phyloP scores from a whole-genome alignment of 2,888 invertebrate species.

The Nematopogon swammerdamellus region DNA sequence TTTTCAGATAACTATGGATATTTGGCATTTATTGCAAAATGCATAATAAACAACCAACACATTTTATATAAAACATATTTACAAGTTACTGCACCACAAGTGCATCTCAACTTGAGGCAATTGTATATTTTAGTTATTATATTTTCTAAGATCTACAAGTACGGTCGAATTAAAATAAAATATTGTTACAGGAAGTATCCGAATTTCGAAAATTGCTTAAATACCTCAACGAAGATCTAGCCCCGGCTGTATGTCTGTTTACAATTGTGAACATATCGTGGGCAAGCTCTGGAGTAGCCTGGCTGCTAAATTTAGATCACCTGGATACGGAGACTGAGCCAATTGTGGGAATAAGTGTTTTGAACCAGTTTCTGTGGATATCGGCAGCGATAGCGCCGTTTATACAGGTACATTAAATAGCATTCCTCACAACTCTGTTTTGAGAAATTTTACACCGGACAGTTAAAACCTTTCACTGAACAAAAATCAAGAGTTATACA shows the following conservation, averaged over 20 bases:
- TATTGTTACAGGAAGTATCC: conserved; percentile 67
- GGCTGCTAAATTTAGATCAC: conserved; percentile 61
- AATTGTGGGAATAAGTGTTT: conserved; percentile 54
- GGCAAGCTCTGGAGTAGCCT: conserved; percentile 65
- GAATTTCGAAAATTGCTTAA: conserved; percentile 75
- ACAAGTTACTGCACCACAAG: too few species aligned
- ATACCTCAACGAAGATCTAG: conserved; percentile 73
- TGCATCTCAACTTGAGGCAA: too few species aligned
- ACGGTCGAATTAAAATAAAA: too few species aligned
- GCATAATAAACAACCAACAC: too few species aligned
- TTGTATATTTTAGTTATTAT: too few species aligned
- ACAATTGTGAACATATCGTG: conserved; percentile 73
- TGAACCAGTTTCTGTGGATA: conserved; percentile 64
- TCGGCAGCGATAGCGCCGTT: conserved; percentile 65
- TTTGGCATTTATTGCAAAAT: too few species aligned
- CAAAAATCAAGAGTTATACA: neutral
- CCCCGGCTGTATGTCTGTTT: conserved; percentile 74
- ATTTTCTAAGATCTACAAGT: too few species aligned
- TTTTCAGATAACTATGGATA: too few species aligned
- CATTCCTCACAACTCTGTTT: conserved; percentile 13
- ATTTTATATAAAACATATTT: too few species aligned
- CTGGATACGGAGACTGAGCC: conserved; percentile 58
- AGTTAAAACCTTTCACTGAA: conserved; percentile 1
- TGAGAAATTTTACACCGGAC: neutral
- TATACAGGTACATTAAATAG: conserved; percentile 58